These are phyloP conservation scores for Sclerurus mexicanus DNA, from an alignment of 2,113 vertebrate genomes.

Conservation along the genomic window DNA sequence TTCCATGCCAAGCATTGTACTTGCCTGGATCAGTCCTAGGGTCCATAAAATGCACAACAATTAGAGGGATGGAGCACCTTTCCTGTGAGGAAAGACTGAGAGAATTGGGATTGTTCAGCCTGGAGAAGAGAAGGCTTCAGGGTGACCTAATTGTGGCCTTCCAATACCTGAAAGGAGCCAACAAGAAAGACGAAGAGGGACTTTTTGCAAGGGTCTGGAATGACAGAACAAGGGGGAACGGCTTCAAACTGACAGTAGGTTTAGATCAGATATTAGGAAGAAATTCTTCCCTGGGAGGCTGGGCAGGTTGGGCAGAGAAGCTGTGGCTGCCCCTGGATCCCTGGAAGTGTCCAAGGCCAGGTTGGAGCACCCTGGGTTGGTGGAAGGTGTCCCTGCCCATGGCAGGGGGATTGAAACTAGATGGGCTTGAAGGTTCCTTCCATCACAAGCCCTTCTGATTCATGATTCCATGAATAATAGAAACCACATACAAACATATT, in stretches of 20 bases:
- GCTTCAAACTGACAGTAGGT: background rate
- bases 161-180: background rate
- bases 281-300: rapidly evolving
- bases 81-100: too few species aligned
- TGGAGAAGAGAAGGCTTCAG: background rate
- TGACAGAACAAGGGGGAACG: background rate
- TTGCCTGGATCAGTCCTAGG: background rate
- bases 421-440: background rate
- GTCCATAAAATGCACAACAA: background rate
- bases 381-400: rapidly evolving
- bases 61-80: background rate
- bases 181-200: background rate
- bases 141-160: background rate
- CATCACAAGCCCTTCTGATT: background rate
- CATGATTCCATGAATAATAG: background rate
- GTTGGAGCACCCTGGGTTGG: rapidly evolving
- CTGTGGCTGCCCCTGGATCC: background rate
- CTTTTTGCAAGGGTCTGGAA: background rate
- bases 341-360: background rate
- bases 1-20: background rate
- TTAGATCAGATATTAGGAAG: background rate
- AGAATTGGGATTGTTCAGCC: too few species aligned
- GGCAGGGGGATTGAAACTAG: rapidly evolving
- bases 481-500: background rate
- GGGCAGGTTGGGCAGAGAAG: rapidly evolving